Base-by-base conservation (phyloP, 2,113 vertebrate genomes). In the Atractosteus spatula region DNA sequence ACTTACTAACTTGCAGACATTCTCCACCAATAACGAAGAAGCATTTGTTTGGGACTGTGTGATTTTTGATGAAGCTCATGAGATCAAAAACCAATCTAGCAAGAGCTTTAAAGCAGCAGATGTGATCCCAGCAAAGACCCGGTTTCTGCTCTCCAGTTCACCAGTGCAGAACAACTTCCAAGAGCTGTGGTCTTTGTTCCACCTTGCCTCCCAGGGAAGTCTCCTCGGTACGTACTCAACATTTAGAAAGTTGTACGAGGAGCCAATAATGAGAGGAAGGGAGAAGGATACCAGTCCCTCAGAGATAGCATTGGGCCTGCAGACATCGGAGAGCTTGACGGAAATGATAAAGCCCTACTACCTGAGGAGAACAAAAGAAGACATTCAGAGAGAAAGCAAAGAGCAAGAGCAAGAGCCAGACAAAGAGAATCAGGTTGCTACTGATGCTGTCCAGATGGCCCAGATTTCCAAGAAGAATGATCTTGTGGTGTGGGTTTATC, bases 401-500 rank as follows among this genome's bases (percentile, higher is more conserved):
- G 29, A 29, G 4, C 55, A 45, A n/a, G n/a, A n/a, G n/a, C n/a
- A n/a, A 5, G 68, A 78, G 0, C 57, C 68, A 41, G n/a, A 10
- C 7, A 5, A 51, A 51, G 47, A 51, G 47, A 2, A 10, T 51
- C 10, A 51, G 5, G 5, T 10, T 10, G 5, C 10, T 7, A 67
- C 16, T 0, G 10, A 14, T 2, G 63, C 41, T 73, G 83, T 80
- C 55, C 12, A 81, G 70, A 92, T 94, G 89, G 89, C 88, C 5
- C 88, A 88, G n/a, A 87, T 94, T 74, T 88, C 86, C 44, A 86
- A 90, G 76, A 94, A 94, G 81, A 94, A 93, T 55, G 93, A 94
- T 66, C 89, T 94, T 47, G 91, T 94, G 29, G 85, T 94, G 55
- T 94, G 93, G 92, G 85, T 93, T 75, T 88, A 89, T 61, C 84